phyloP scores from a whole-genome alignment of 1,140 invertebrate genomes.

The Adoxophyes honmai region DNA sequence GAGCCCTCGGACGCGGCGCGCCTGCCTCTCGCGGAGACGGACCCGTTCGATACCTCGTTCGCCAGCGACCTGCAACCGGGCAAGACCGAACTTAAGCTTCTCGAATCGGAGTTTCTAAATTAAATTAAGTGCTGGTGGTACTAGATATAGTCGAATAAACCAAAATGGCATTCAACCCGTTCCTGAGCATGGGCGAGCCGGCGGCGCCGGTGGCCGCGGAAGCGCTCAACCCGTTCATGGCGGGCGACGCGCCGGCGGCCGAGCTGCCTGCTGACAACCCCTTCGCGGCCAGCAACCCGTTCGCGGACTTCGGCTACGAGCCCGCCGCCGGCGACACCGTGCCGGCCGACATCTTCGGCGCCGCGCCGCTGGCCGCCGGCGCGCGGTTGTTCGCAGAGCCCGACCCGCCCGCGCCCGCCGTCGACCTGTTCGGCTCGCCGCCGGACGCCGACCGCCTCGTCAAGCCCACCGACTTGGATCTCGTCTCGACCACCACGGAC shows the following conservation, averaged over 20 bases:
- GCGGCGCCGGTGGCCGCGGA: constrained; percentile 61
- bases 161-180: constrained; percentile 85
- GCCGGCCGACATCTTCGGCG: constrained; percentile 60
- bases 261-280: constrained; percentile 78
- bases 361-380: constrained; percentile 33
- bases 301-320: constrained; percentile 80
- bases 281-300: constrained; percentile 77
- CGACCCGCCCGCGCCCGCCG: constrained; percentile 11
- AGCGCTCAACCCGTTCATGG: constrained; percentile 86
- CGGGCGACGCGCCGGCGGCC: constrained; percentile 67
- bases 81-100: constrained; percentile 85
- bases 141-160: not conserved
- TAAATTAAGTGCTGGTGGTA: constrained; percentile 28
- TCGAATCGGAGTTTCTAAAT: constrained; percentile 85
- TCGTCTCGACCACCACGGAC: constrained; percentile 47
- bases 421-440: not conserved
- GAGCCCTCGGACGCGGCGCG: constrained; percentile 64
- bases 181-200: constrained; percentile 83
- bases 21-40: constrained; percentile 73
- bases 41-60: constrained; percentile 90
- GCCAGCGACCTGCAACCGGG: constrained; percentile 86
- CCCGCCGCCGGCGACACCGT: constrained; percentile 70
- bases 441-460: constrained; percentile 34
- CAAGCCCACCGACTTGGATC: constrained; percentile 62
- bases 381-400: not conserved